Base-by-base conservation (phyloP, 2,888 invertebrate genomes). In the Hirtodrosophila alboralis region DNA sequence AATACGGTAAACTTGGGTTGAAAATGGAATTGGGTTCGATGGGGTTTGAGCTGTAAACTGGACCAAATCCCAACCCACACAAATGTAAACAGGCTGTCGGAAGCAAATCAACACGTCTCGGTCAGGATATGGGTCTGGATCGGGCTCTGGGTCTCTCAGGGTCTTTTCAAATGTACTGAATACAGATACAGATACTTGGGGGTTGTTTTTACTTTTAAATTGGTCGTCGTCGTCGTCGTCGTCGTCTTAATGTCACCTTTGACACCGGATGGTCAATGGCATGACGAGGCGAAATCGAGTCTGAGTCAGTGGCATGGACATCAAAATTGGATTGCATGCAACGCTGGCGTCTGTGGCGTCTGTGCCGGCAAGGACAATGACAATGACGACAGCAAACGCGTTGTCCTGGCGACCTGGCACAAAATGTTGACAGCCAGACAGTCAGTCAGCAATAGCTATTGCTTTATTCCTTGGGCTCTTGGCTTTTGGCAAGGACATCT, bases 171-270 rank as follows among this genome's bases (percentile, higher is more conserved):
- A 18, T 36, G 27, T 36, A 36, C 27, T 30, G n/a, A 30, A 30
- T 40, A 33, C 23, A 36, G 49, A 44, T 38, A 40, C 10, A 16
- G 18, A 18, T 48, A 27, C 43, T 48, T 58, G 45, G 62, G 62
- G 62, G 64, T 65, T 57, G 64, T 63, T 63, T 62, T 28, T 30
- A n/a, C n/a, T 16, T 45, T 62, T 47, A 53, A 43, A 45, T 45
- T 60, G 44, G 75, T 49, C 59, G 59, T 16, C n/a, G n/a, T n/a
- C n/a, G n/a, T n/a, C n/a, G n/a, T n/a, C n/a, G 75, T 49, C 59
- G 59, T 16, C 53, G 59, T 54, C 71, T 71, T 74, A 59, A 64
- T 76, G 70, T 76, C 76, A 76, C 76, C 76, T 76, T 76, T 76
- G 76, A 76, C 65, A 74, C 65, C 65, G 60, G 47, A 41, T 63